A percentile compares a stretch with the other conserved stretches of the same genome.
Conservation (phyloP, 2,113 vertebrate genomes). For the Probosciger aterrimus region DNA sequence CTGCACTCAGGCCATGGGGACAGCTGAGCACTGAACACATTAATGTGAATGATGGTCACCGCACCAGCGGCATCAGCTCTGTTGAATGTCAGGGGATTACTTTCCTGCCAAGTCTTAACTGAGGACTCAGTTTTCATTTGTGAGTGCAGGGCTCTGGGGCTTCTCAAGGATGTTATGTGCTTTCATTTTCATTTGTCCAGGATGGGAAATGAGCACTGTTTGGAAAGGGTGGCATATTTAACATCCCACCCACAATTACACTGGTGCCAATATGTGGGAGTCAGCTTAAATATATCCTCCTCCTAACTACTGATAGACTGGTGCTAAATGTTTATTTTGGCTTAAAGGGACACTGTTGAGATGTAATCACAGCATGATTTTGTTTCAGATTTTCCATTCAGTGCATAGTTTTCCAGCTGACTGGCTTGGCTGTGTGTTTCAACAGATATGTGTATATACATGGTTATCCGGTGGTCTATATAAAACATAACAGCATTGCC, state of each 20-base stretch:
- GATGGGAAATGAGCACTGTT: background rate
- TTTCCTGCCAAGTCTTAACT: background rate
- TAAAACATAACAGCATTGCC: background rate
- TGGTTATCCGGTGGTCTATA: background rate
- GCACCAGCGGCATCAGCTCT: background rate
- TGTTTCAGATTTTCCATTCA: slow-evolving; percentile 38
- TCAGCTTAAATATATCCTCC: slow-evolving; percentile 29
- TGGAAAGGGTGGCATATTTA: slow-evolving; percentile 1
- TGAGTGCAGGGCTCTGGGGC: background rate
- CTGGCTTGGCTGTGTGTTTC: slow-evolving; percentile 18
- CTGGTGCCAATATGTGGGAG: slow-evolving; percentile 4
- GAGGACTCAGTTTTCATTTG: slow-evolving; percentile 10
- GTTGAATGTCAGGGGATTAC: background rate
- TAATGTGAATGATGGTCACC: background rate
- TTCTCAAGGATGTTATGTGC: background rate
- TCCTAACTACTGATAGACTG: slow-evolving; percentile 37
- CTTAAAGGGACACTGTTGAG: slow-evolving; percentile 20
- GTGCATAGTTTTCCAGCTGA: slow-evolving; percentile 34
- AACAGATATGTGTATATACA: background rate
- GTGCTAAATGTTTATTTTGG: slow-evolving; percentile 49
- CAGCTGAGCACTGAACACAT: background rate
- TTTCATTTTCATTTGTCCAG: slow-evolving; percentile 38
- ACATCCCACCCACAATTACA: background rate
- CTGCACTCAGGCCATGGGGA: background rate
- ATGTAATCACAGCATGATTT: slow-evolving; percentile 40